phyloP scores from a whole-genome alignment of 23 tunicate species.

The Aplidium turbinatum region DNA sequence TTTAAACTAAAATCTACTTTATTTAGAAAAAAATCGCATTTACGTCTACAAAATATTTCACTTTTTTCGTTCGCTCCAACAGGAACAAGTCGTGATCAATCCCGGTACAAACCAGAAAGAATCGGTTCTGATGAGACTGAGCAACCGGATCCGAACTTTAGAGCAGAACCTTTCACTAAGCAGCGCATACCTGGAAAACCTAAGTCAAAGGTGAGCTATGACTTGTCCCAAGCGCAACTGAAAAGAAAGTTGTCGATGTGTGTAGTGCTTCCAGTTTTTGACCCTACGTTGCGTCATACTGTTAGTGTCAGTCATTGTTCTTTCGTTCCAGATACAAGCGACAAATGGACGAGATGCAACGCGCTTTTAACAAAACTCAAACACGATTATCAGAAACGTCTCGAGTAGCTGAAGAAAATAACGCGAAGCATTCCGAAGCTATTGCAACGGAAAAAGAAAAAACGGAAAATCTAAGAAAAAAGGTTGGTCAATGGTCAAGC shows the following conservation, averaged over 20 bases:
- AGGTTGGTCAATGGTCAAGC: conserved; percentile 14
- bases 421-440: conserved; percentile 62
- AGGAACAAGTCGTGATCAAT: conserved; percentile 82
- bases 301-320: too few relatives aligned
- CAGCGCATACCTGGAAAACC: conserved; percentile 85
- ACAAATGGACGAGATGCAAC: conserved; percentile 95
- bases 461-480: conserved; percentile 24
- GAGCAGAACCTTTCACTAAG: conserved; percentile 83
- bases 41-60: background rate
- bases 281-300: too few relatives aligned
- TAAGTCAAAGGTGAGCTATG: conserved; percentile 71
- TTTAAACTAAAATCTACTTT: too few relatives aligned
- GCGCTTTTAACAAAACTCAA: conserved; percentile 84
- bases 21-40: too few relatives aligned
- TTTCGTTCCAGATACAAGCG: conserved; percentile 63
- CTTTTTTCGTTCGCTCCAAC: conserved; percentile 1
- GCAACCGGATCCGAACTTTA: conserved; percentile 82
- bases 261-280: too few relatives aligned
- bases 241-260: too few relatives aligned
- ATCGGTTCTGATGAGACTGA: conserved; percentile 90
- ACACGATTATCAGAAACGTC: conserved; percentile 47
- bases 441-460: conserved; percentile 38
- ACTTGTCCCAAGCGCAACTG: too few relatives aligned
- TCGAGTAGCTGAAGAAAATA: conserved; percentile 52
- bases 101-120: conserved; percentile 94